Conservation (phyloP, 2,797 vertebrate species). For the Melanogrammus aeglefinus region DNA sequence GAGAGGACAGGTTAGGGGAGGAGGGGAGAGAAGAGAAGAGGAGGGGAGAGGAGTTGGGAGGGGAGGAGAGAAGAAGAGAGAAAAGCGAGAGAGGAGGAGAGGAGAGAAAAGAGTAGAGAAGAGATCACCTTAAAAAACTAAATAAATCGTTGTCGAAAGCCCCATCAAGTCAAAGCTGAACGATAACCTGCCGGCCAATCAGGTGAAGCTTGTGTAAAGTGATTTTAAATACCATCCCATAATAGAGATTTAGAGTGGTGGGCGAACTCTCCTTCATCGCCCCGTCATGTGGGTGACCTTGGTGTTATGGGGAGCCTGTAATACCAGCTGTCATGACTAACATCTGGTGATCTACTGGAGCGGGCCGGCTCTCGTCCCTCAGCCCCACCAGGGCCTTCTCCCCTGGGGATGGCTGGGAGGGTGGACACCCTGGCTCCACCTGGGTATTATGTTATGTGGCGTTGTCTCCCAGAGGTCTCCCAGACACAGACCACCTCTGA, state of each 20-base stretch:
- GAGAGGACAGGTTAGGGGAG: neutral
- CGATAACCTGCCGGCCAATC: conserved; percentile 31
- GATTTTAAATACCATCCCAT: conserved; percentile 55
- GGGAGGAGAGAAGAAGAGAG: neutral
- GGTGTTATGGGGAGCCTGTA: conserved; percentile 62
- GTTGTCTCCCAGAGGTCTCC: neutral
- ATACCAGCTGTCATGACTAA: conserved; percentile 72
- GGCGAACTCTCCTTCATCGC: conserved; percentile 46
- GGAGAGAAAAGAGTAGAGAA: neutral
- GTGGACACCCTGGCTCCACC: neutral
- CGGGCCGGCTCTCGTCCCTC: conserved; percentile 55
- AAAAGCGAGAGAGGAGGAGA: neutral
- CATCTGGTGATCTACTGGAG: conserved; percentile 67
- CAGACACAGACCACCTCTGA: neutral
- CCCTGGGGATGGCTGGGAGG: conserved; percentile 39
- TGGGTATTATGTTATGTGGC: no score
- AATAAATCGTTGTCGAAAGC: conserved; percentile 19
- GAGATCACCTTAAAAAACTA: neutral
- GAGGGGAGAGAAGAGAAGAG: neutral
- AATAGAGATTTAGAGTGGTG: conserved; percentile 48
- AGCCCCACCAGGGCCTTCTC: conserved; percentile 36
- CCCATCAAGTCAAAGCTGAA: conserved; percentile 31
- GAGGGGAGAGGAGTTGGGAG: neutral
- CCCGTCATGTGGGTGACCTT: conserved; percentile 53
- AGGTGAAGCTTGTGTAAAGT: conserved; percentile 16